These are phyloP conservation scores for Calliopsis andreniformis DNA, from an alignment of 1,140 invertebrate species.

Conservation along the genomic window DNA sequence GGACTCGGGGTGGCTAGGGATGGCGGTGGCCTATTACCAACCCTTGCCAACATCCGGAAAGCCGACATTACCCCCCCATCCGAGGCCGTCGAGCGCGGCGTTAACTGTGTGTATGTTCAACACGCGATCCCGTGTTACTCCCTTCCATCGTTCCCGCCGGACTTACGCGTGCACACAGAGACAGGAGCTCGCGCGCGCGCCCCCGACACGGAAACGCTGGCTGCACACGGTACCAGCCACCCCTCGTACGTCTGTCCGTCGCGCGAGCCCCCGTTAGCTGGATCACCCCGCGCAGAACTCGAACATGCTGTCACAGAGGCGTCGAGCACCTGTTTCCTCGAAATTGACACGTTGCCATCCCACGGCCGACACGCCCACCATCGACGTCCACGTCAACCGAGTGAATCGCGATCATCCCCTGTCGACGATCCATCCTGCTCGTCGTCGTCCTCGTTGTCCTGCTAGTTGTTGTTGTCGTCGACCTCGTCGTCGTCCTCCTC, in stretches of 20 bases:
- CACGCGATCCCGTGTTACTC: slow-evolving; percentile 76
- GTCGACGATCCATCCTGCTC: slow-evolving; percentile 52
- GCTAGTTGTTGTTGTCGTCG: slow-evolving; percentile 51
- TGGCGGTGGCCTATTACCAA: slow-evolving; percentile 72
- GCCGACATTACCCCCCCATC: slow-evolving; percentile 69
- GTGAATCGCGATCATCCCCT: slow-evolving; percentile 64
- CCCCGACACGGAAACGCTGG: slow-evolving; percentile 1
- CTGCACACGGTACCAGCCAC: slow-evolving; percentile 38
- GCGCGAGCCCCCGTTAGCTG: slow-evolving; percentile 55
- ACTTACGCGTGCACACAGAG: slow-evolving; percentile 38
- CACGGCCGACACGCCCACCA: slow-evolving; percentile 65
- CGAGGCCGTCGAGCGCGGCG: slow-evolving; percentile 55
- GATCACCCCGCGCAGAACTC: slow-evolving; percentile 60
- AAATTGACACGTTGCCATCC: slow-evolving; percentile 75
- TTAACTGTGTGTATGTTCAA: slow-evolving; percentile 76
- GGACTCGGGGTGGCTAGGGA: slow-evolving; percentile 51
- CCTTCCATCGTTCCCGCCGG: slow-evolving; percentile 40
- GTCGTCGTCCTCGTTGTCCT: slow-evolving; percentile 51
- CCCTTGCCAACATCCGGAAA: slow-evolving; percentile 76
- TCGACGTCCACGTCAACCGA: slow-evolving; percentile 66
- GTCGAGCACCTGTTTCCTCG: slow-evolving; percentile 76
- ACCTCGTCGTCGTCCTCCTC: slow-evolving; percentile 37
- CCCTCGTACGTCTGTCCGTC: slow-evolving; percentile 9
- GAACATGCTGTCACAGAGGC: slow-evolving; percentile 78
- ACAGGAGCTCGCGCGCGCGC: not conserved